A percentile compares a stretch with the other conserved stretches of the same genome.
These are phyloP conservation scores for Micropoecilia bifurca DNA, from an alignment of 2,797 vertebrate genomes.

Conservation along the genomic window DNA sequence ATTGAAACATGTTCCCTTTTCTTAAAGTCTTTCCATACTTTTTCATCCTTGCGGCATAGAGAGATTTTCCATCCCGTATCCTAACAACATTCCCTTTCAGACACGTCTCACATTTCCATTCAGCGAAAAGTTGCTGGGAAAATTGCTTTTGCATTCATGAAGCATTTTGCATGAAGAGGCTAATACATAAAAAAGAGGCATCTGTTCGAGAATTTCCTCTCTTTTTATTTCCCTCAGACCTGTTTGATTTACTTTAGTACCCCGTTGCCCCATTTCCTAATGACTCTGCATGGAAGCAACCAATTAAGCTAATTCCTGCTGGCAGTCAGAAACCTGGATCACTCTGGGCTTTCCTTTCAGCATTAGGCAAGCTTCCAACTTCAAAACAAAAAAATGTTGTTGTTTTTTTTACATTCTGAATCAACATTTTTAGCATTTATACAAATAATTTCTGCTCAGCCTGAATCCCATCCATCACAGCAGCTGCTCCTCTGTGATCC, in stretches of 20 bases:
- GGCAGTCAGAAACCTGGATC: constrained; percentile 29
- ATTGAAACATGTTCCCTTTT: background rate
- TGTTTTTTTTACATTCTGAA: background rate
- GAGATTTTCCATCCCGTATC: background rate
- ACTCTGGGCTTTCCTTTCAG: constrained; percentile 13
- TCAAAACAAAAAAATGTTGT: constrained; percentile 7
- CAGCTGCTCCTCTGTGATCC: constrained; percentile 40
- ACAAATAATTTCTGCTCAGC: background rate
- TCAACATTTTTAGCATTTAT: background rate
- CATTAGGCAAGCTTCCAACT: constrained; percentile 34
- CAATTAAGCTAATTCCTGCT: constrained; percentile 57
- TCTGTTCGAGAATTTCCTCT: background rate
- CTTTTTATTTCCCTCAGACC: background rate
- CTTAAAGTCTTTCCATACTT: background rate
- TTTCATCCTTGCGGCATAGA: background rate
- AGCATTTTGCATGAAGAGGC: background rate
- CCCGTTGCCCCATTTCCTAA: constrained; percentile 41
- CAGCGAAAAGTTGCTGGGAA: background rate
- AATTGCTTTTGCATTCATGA: background rate
- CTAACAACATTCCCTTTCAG: too few relatives aligned
- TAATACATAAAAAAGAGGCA: background rate
- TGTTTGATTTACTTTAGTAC: background rate
- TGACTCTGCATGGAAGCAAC: constrained; percentile 52
- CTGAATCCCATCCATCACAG: background rate
- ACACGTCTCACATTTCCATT: background rate